Percentiles rank a stretch among this genome's conserved stretches.
These are phyloP conservation scores for Passer montanus DNA, from an alignment of 2,113 vertebrate genomes.

Conservation along the genomic window DNA sequence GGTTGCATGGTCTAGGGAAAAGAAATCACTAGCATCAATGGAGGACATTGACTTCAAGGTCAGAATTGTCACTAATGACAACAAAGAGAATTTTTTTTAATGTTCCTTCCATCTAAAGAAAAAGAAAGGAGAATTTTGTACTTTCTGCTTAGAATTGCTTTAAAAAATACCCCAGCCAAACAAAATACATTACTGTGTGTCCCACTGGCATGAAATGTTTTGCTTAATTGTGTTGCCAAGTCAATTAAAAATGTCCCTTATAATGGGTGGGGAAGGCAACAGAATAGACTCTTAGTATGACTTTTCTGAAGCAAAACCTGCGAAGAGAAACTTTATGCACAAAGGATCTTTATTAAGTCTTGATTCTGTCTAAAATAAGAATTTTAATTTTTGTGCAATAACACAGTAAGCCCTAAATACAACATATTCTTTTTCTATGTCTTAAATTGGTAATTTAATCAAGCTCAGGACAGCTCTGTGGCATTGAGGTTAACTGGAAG, in stretches of 20 bases:
- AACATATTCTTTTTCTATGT: neutral
- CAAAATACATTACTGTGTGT: neutral
- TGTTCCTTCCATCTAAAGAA: neutral
- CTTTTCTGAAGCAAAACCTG: neutral
- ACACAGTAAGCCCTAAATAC: neutral
- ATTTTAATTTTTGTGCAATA: neutral
- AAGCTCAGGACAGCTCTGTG: neutral
- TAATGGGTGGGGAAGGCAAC: neutral
- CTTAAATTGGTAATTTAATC: neutral
- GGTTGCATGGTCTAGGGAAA: neutral
- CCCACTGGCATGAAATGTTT: neutral
- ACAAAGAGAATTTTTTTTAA: neutral
- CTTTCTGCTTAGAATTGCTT: neutral
- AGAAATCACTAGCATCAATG: neutral
- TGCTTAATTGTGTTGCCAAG: neutral
- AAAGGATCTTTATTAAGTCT: neutral
- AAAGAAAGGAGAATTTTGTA: neutral
- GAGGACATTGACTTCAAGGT: slow-evolving; percentile 1
- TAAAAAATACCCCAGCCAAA: neutral
- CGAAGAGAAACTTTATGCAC: neutral
- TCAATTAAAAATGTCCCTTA: neutral
- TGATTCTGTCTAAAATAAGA: neutral
- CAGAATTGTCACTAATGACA: neutral
- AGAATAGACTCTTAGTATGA: neutral
- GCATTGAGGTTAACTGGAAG: neutral